phyloP scores from a whole-genome alignment of 2,888 invertebrate species.

The Malthinus seriepunctatus region DNA sequence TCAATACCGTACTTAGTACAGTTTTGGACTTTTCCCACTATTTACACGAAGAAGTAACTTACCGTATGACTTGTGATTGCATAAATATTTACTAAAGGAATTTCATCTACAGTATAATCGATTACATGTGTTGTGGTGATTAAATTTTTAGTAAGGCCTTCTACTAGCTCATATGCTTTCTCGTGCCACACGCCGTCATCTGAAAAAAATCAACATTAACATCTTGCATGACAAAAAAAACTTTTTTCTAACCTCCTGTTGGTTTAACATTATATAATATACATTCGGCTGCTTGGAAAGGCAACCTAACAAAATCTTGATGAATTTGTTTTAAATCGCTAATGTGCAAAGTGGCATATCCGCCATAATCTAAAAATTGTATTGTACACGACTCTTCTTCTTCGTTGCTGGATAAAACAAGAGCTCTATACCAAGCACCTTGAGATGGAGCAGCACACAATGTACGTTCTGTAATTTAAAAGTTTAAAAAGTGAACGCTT shows the following conservation, averaged over 20 bases:
- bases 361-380: slow-evolving; percentile 94
- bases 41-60: too few relatives aligned
- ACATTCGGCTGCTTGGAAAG: slow-evolving; percentile 97
- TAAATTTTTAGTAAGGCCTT: slow-evolving; percentile 78
- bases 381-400: slow-evolving; percentile 76
- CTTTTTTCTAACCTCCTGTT: slow-evolving; percentile 63
- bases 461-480: slow-evolving; percentile 70
- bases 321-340: slow-evolving; percentile 87
- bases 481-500: not conserved
- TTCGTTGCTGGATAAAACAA: slow-evolving; percentile 68
- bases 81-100: slow-evolving; percentile 83
- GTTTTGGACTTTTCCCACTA: too few relatives aligned
- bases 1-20: too few relatives aligned
- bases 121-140: slow-evolving; percentile 88
- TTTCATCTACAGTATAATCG: slow-evolving; percentile 76
- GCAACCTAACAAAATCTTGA: slow-evolving; percentile 89
- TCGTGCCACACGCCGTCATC: slow-evolving; percentile 68
- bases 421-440: slow-evolving; percentile 88
- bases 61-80: slow-evolving; percentile 69
- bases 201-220: slow-evolving; percentile 37
- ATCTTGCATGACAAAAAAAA: not conserved
- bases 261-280: slow-evolving; percentile 88
- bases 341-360: slow-evolving; percentile 80
- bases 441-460: slow-evolving; percentile 86
- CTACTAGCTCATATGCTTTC: slow-evolving; percentile 78